Evolutionary conservation across 2,888 invertebrate species (phyloP), one percentile per base, ranked within the genome.

Genomic region (Pseudolycoriella hygida): DNA sequence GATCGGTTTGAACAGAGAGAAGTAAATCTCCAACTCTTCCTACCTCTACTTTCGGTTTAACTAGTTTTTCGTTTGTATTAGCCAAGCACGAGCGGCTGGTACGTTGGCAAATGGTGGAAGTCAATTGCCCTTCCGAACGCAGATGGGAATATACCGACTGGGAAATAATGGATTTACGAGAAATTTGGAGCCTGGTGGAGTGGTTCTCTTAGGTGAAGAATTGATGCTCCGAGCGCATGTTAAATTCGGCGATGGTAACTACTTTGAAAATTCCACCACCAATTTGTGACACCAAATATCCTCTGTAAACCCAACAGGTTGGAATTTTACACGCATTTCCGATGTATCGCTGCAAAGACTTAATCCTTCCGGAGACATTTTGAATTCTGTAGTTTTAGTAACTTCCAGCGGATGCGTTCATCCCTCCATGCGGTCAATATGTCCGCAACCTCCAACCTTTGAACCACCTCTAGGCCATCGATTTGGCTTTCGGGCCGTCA

Each of bases 131-230:
- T 68, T 75, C 49, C 67, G 71, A 20, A 70, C 69, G 10, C 67
- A 69, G 45, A 62, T 74, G 11, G 68, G 66, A 40, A 55, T 74
- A 2, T 62, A 70, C 46, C 56, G 71, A 25, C 68, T 67, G 47
- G 58, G 66, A n/a, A 56, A 57, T 2, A 67, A 66, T 45, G 67
- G 68, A 18, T 73, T 70, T 50, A 67, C 68, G 15, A 60, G 67
- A n/a, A 62, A 60, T 17, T 59, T 75, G 44, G 66, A 68, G 47
- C 56, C 64, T 1, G 69, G 71, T 43, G 71, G 69, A 3, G 61
- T 68, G 3, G 73, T 75, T 1, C 64, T 69, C 47, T 57, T 75
- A 39, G 75, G 75, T 3, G 75, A 75, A 54, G 72, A 74, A 48
- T 56, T 75, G 30, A 52, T 73, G 39, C 53, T 75, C 20, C 60